Base-by-base conservation (phyloP, 2,113 vertebrate species). In the Cottus gobio region DNA sequence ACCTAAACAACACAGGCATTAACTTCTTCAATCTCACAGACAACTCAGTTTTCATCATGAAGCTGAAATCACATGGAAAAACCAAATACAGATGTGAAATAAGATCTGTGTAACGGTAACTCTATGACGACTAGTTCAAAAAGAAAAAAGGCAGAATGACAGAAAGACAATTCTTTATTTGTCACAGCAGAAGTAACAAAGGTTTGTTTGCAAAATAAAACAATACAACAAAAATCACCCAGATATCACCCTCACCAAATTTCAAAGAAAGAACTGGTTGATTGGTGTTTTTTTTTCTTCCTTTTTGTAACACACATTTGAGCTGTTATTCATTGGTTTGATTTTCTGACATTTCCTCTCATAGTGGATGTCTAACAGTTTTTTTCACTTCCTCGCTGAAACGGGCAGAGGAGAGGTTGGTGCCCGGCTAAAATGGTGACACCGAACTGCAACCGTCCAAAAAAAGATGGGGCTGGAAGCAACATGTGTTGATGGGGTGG, bases 131-230 rank as follows among this genome's bases (percentile, higher is more conserved):
- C 20, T 28, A 4, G 30, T 57, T 68, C 2, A 58, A 22, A 68
- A 18, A 62, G 15, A 34, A 58, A 24, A 28, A 54, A 79, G n/a
- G 31, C 50, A 31, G 39, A 62, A 22, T 75, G 79, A 87, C 90
- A 92, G 92, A 94, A 91, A 93, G 85, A 91, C 85, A 82, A 80
- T 77, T 90, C 82, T 92, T 94, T 94, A 91, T 95, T 94, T 92
- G 85, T 90, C 90, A 94, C 93, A 94, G 92, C 93, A 94, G 80
- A 94, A 93, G 88, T 92, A 95, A 94, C 90, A 93, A 94, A 91
- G 81, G 78, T 90, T 89, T 80, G 84, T 92, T 87, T 87, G 86
- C 74, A 89, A 93, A 93, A 83, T 74, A 82, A 89, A 90, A 87
- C 79, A 89, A 75, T 68, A 70, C 83, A 84, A 83, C 48, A 74